Conservation (phyloP, 2,113 vertebrate genomes). For the Osmerus eperlanus region DNA sequence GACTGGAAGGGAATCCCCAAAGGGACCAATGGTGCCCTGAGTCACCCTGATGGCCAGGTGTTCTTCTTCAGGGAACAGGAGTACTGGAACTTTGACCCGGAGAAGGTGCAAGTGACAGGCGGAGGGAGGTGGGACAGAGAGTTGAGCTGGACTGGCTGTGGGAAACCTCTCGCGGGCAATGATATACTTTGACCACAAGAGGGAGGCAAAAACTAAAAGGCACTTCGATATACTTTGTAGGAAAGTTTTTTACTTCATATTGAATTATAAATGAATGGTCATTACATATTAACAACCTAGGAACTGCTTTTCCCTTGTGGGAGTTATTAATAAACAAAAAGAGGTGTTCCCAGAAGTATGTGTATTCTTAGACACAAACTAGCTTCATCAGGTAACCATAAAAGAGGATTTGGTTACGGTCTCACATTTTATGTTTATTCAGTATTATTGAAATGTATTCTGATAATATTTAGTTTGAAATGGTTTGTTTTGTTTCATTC, state of each 20-base stretch:
- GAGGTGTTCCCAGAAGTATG: no score
- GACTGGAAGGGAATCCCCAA: constrained; percentile 78
- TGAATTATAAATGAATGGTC: no score
- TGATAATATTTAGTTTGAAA: background rate
- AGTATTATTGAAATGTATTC: background rate
- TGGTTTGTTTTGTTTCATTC: background rate
- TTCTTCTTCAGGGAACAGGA: constrained; percentile 78
- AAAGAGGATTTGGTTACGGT: background rate
- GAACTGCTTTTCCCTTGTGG: no score
- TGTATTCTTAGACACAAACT: no score
- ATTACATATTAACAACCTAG: no score
- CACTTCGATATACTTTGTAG: background rate
- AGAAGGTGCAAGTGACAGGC: constrained; percentile 62
- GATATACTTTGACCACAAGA: constrained; percentile 32
- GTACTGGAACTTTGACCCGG: constrained; percentile 76
- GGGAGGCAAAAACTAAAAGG: background rate
- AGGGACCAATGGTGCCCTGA: constrained; percentile 63
- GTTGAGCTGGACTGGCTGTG: constrained; percentile 80
- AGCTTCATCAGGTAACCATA: no score
- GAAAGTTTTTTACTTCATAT: no score
- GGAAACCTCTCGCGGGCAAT: constrained; percentile 11
- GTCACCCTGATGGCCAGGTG: constrained; percentile 53
- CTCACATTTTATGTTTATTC: constrained; percentile 2
- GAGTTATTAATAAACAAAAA: no score
- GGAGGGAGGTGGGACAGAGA: constrained; percentile 71